Evolutionary conservation across 1,140 invertebrate genomes (phyloP).

Genomic region (Nymphalis io): DNA sequence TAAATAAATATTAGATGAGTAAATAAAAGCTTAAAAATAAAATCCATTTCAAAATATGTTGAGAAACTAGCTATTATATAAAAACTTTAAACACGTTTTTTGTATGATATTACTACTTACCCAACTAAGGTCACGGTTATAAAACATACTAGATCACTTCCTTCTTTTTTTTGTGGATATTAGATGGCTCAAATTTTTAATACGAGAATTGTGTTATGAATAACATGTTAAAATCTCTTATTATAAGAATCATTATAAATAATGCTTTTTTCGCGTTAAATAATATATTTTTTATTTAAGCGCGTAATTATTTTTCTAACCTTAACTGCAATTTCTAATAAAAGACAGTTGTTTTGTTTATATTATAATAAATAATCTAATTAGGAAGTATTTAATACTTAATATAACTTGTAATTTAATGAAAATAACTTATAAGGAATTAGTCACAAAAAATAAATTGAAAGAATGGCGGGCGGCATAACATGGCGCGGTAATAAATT

Average conservation of each 20-base stretch:
- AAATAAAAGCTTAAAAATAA: neutral
- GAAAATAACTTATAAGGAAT: neutral
- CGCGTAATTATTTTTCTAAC: constrained; percentile 25
- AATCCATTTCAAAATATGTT: neutral
- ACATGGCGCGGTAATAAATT: constrained; percentile 56
- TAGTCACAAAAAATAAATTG: constrained; percentile 47
- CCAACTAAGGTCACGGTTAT: constrained; percentile 30
- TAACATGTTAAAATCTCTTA: neutral
- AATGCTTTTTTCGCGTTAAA: neutral
- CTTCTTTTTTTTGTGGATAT: constrained; percentile 23
- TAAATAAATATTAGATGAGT: no score
- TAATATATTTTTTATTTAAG: neutral
- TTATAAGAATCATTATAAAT: neutral
- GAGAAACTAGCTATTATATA: neutral
- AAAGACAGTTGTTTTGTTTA: neutral
- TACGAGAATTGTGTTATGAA: neutral
- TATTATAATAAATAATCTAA: neutral
- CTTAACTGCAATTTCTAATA: neutral
- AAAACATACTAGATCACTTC: constrained; percentile 21
- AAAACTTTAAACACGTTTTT: constrained; percentile 2
- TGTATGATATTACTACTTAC: neutral
- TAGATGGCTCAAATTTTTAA: neutral
- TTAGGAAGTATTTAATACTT: neutral
- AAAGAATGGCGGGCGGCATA: constrained; percentile 73
- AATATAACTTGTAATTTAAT: neutral